Base-by-base conservation (phyloP, 2,888 invertebrate genomes). In the Dasypogon diadema region DNA sequence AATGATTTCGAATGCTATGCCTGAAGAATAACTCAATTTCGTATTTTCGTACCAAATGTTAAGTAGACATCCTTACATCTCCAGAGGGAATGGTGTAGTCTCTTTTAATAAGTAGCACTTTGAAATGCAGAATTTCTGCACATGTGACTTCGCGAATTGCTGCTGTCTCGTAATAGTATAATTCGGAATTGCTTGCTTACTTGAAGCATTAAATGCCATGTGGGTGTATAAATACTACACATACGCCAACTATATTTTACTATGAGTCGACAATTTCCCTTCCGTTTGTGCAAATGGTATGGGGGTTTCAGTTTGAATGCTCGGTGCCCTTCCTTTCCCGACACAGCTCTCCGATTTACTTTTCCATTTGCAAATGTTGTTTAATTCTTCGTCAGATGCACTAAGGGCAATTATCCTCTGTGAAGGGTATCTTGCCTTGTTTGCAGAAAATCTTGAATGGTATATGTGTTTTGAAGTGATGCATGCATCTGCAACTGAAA, bases 361-460 rank as follows among this genome's bases (percentile, higher is more conserved):
- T 65, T 63, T 65, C 46, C 65, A 65, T 46, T 65, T 65, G 42
- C 16, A 42, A 21, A 65, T 63, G 65, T 65, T 65, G 46, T 65
- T 65, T 65, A 65, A 65, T 65, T 42, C 65, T 24, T 65, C 42
- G 46, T 65, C 21, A 46, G 63, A 65, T 46, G 65, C 65, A 65
- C 65, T 65, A 37, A 48, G 65, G 48, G 46, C 65, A 65, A 65
- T 65, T 65, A 65, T 65, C 46, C 65, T 65, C 21, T 65, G 46
- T 42, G 24, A 46, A 65, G 65, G 65, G 16, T 46, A 46, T 24
- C 14, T 24, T 46, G 46, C 46, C 65, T 37, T 37, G 65, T 42
- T 48, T 60, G n/a, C 30, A 26, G 34, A 18, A 12, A 30, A 16
- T 16, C 34, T 60, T 60, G 34, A 60, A 60, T 60, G 8, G 37